Conservation (phyloP, 2,113 vertebrate genomes). For the Dipodomys merriami region DNA sequence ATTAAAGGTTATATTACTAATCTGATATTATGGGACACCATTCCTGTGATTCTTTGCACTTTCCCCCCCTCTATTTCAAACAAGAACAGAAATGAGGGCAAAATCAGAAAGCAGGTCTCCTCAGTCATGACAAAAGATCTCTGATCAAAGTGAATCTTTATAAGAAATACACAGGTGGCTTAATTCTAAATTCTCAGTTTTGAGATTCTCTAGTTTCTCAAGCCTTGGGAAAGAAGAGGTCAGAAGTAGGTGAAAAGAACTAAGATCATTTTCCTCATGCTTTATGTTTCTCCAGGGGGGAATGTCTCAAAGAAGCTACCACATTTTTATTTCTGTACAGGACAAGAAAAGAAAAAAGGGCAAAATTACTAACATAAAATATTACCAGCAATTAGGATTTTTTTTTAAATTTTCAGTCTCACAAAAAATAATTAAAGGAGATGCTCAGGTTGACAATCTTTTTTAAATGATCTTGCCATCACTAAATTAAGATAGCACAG, state of each 20-base stretch:
- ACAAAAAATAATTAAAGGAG: conserved; percentile 66
- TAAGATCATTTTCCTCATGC: not conserved
- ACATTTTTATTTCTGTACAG: conserved; percentile 40
- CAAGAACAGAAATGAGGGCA: not conserved
- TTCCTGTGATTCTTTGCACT: not conserved
- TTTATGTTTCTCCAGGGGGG: not conserved
- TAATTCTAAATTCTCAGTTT: conserved; percentile 18
- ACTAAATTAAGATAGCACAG: conserved; percentile 66
- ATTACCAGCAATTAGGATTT: not conserved
- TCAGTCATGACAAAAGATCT: not conserved
- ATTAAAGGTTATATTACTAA: not conserved
- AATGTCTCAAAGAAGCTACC: not conserved
- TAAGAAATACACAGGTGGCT: not conserved
- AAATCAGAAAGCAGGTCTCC: not conserved
- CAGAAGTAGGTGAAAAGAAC: not conserved
- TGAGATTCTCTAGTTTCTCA: not conserved
- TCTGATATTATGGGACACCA: not conserved
- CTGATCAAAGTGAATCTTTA: not conserved
- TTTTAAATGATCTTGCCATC: conserved; percentile 66
- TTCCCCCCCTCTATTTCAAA: conserved; percentile 17
- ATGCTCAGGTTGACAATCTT: conserved; percentile 9
- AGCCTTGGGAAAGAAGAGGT: not conserved
- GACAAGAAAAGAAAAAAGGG: not conserved
- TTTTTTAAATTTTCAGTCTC: conserved; percentile 25
- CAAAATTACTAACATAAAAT: not conserved